Conservation (phyloP, 2,797 vertebrate species). For the Cirrhinus molitorella region DNA sequence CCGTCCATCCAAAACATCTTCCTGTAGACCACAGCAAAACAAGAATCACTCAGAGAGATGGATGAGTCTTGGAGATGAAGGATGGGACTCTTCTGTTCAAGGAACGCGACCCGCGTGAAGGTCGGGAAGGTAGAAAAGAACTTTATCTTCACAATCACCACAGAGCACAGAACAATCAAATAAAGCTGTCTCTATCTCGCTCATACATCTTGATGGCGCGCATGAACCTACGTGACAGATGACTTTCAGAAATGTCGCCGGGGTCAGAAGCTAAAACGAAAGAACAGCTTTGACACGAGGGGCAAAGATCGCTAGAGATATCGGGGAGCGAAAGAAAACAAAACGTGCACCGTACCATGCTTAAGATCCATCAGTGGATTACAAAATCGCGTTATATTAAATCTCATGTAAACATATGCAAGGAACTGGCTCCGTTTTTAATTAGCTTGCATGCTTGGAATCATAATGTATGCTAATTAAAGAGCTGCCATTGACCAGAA, state of each 20-base stretch:
- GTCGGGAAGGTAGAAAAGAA: constrained; percentile 35
- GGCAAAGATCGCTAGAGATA: constrained; percentile 35
- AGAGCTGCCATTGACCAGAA: constrained; percentile 35
- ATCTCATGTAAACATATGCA: constrained; percentile 20
- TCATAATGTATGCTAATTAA: constrained; percentile 48
- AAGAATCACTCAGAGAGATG: constrained; percentile 7
- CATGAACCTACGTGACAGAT: constrained; percentile 57
- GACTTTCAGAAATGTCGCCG: constrained; percentile 62
- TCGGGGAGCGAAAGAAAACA: not conserved
- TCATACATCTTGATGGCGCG: constrained; percentile 55
- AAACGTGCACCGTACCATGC: not conserved
- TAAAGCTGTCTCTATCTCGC: constrained; percentile 50
- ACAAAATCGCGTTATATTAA: not conserved
- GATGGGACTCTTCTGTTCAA: constrained; percentile 23
- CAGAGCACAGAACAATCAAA: constrained; percentile 47
- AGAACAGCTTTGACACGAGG: not conserved
- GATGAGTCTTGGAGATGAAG: constrained; percentile 28
- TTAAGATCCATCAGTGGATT: not conserved
- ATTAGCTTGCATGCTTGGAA: constrained; percentile 14
- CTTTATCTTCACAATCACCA: constrained; percentile 48
- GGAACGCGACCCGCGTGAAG: not conserved
- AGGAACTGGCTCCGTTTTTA: constrained; percentile 13
- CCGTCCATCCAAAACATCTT: constrained; percentile 92
- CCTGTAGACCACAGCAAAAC: constrained; percentile 65
- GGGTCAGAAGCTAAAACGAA: constrained; percentile 33